Percentiles rank a stretch among this genome's conserved stretches.
phyloP scores from a whole-genome alignment of 2,113 vertebrate species.

The Phalacrocorax aristotelis region DNA sequence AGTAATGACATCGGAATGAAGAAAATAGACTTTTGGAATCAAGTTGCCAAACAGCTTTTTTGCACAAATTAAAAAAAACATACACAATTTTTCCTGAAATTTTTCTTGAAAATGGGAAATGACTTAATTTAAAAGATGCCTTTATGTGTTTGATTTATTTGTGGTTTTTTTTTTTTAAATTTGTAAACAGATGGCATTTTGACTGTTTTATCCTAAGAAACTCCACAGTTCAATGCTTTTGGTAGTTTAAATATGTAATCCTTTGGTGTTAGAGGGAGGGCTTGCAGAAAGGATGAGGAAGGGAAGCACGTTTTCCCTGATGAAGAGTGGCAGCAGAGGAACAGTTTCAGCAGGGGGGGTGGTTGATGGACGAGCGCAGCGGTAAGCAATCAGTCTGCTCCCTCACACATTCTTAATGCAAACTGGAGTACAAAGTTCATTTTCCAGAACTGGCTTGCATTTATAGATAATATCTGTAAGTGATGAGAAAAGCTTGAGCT shows the following conservation, averaged over 20 bases:
- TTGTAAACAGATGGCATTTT: neutral
- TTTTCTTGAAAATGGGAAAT: neutral
- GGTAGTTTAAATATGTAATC: neutral
- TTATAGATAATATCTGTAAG: neutral
- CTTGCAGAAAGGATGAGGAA: neutral
- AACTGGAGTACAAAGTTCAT: neutral
- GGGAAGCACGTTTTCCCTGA: fast-evolving
- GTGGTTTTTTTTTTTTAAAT: neutral
- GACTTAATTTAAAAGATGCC: neutral
- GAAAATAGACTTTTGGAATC: neutral
- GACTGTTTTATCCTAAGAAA: neutral
- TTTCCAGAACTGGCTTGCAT: neutral
- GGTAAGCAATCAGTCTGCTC: neutral
- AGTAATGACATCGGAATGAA: neutral
- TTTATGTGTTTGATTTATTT: neutral
- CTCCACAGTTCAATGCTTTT: neutral
- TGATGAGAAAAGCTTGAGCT: neutral
- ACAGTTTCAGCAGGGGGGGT: neutral
- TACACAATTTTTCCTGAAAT: neutral
- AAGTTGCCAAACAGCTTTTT: neutral
- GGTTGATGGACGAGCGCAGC: neutral
- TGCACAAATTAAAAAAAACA: neutral
- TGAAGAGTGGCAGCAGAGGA: neutral
- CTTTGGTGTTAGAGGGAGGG: neutral
- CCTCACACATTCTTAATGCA: neutral